Evolutionary conservation across 2,113 vertebrate species (phyloP), one percentile per base, ranked within the genome.

Genomic region (Actinemys pallida): DNA sequence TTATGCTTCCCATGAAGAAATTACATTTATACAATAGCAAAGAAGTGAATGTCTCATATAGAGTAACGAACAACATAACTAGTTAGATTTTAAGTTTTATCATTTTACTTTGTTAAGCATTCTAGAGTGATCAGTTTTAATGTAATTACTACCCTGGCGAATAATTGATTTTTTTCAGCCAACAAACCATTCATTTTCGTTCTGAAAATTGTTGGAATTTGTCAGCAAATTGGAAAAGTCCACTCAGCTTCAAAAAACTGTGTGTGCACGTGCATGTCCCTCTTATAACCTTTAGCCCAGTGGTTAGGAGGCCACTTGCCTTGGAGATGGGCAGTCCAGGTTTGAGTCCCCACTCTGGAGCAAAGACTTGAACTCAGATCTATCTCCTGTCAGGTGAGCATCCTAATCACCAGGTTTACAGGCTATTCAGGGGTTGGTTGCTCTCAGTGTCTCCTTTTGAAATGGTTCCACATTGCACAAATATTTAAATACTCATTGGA

Each of bases 81-180:
- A 42, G 0, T 2, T 56, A 24, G 20, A 11, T 80, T 20, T 50
- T 27, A 17, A 29, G 56, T 49, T 1, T 1, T 1, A 35, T 45
- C 45, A 65, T 57, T 76, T 45, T 76, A 22, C 42, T 69, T 6
- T 5, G 81, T 69, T 76, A 29, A 59, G 50, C 50, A 24, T 20
- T 11, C 69, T 17, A 2, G 2, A 93, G 31, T 29, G 88, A 52
- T 19, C 10, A 31, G 13, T 52, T 89, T 69, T 57, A 81, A 50
- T 2, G 3, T 1, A 65, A 47, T 1, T 52, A 35, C 39, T 24
- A 52, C 17, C 65, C 90, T 72, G n/a, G 17, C 2, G 16, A 39
- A 20, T 72, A 69, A 69, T 8, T 35, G 57, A 65, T 69, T 69
- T 69, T 69, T 69, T n/a, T 72, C n/a, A 39, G n/a, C 19, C 65